phyloP scores from a whole-genome alignment of 2,888 invertebrate genomes.

The Tenthredo distinguenda region DNA sequence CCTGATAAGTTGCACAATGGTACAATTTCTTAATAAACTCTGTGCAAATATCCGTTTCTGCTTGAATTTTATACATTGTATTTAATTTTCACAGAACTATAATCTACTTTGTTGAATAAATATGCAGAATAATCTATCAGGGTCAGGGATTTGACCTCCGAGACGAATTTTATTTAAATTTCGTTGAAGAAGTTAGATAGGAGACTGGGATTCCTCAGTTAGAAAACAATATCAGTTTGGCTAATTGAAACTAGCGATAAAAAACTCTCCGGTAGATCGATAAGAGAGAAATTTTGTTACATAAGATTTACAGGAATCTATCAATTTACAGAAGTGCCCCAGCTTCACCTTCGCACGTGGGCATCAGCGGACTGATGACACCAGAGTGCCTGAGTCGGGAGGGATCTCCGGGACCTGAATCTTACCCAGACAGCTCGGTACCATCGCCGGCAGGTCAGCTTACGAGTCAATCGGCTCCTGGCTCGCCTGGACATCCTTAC shows the following conservation, averaged over 20 bases:
- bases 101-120: background rate
- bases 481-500: constrained; percentile 82
- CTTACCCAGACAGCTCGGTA: constrained; percentile 80
- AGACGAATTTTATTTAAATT: background rate
- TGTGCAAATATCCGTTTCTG: background rate
- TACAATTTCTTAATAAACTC: background rate
- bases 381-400: constrained; percentile 94
- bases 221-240: background rate
- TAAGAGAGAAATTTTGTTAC: background rate
- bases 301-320: background rate
- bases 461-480: constrained; percentile 83
- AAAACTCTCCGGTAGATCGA: background rate
- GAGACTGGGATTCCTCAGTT: background rate
- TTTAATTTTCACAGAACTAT: background rate
- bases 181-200: background rate
- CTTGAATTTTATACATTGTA: background rate
- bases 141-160: constrained; percentile 3
- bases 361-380: constrained; percentile 91
- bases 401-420: constrained; percentile 93
- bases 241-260: background rate
- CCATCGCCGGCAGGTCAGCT: constrained; percentile 79
- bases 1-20: background rate
- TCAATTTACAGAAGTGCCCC: constrained; percentile 89
- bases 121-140: background rate
- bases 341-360: constrained; percentile 95